Conservation (phyloP, 2,888 invertebrate species). For the Leucoptera coffeella region DNA sequence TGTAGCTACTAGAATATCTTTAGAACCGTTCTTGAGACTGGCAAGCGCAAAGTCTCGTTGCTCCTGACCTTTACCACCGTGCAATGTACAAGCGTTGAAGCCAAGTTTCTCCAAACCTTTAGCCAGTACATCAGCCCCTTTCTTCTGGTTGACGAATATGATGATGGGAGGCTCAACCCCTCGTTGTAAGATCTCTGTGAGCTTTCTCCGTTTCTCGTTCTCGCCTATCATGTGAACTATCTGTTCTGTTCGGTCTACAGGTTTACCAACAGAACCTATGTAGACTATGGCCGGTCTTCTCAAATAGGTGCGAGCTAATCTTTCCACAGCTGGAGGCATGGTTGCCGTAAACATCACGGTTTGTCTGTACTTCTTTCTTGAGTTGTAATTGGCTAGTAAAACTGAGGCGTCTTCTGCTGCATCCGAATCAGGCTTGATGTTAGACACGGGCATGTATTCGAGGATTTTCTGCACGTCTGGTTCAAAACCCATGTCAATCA, state of each 20-base stretch:
- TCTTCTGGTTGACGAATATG: conserved; percentile 99
- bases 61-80: conserved; percentile 99
- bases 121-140: conserved; percentile 96
- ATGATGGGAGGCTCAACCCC: conserved; percentile 96
- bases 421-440: conserved; percentile 96
- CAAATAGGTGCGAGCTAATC: conserved; percentile 89
- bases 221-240: conserved; percentile 94
- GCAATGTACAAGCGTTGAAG: conserved; percentile 93
- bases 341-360: conserved; percentile 99
- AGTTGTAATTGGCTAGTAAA: conserved; percentile 87
- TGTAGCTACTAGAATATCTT: conserved; percentile 97
- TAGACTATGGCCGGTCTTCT: conserved; percentile 95
- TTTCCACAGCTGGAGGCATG: conserved; percentile 97
- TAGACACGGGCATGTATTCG: conserved; percentile 96
- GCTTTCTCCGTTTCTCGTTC: conserved; percentile 92
- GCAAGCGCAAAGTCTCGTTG: conserved; percentile 97
- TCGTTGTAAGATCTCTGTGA: conserved; percentile 83
- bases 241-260: conserved; percentile 96
- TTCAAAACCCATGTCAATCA: conserved; percentile 99
- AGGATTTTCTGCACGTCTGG: conserved; percentile 96
- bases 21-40: conserved; percentile 90
- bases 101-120: conserved; percentile 95
- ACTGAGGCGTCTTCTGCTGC: conserved; percentile 94
- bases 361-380: conserved; percentile 96
- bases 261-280: conserved; percentile 94